Evolutionary conservation across 2,797 vertebrate species (phyloP), one percentile per base, ranked within the genome.

Genomic region (Mustela erminea): DNA sequence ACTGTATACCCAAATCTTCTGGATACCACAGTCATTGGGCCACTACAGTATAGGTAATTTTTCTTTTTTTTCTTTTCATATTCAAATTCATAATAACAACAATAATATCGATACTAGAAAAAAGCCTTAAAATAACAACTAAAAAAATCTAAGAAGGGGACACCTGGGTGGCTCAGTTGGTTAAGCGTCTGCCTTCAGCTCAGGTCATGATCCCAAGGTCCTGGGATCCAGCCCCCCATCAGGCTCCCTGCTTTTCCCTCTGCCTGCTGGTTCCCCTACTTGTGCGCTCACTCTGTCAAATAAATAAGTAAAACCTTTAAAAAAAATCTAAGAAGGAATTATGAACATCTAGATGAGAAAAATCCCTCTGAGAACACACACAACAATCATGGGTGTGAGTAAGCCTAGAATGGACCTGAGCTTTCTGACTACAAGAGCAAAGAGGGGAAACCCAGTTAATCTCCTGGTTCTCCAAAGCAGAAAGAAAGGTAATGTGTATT

Each of bases 21-120:
- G 35, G 60, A 85, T 46, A 81, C 64, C 41, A 85, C 43, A 74
- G 75, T 49, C 49, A n/a, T 46, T 94, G 38, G 21, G 25, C 75
- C 87, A 49, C 58, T 90, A 85, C 62, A 62, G 23, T 8, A 52
- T 0, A 77, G 35, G 25, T 7, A 52, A 68, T 83, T 89, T 93
- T 92, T 38, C 86, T 52, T 60, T 77, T 89, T 81, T 95, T 17
- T 58, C 85, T 56, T 87, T 81, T 35, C 17, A 18, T n/a, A 23
- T 60, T 74, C 43, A 66, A 97, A 95, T 60, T 74, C 43, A 66
- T 96, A 93, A 95, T 74, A 87, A 87, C 29, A 80, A 90, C 60
- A 46, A 96, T 46, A 82, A 87, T 27, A n/a, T n/a, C 1, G 5
- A 29, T 32, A 15, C 17, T n/a, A 89, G 75, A 21, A 74, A 62